These are phyloP conservation scores for Portevinia maculata DNA, from an alignment of 2,888 invertebrate species.

Conservation along the genomic window DNA sequence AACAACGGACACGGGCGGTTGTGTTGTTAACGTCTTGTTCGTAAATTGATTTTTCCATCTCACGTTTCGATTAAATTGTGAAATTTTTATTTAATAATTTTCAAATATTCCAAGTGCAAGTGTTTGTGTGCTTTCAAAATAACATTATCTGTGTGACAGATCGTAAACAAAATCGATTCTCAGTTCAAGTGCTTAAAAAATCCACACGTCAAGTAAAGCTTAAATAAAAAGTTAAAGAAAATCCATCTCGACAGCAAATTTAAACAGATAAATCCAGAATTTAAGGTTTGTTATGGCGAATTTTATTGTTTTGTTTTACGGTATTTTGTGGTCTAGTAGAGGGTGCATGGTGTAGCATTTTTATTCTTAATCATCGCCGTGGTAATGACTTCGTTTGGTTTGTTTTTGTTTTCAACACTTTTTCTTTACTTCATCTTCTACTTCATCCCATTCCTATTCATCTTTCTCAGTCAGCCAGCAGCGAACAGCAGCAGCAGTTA, in stretches of 20 bases:
- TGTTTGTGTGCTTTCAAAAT: constrained; percentile 29
- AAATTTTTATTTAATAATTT: constrained; percentile 5
- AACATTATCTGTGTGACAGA: constrained; percentile 16
- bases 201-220: neutral
- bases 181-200: constrained; percentile 46
- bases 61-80: constrained; percentile 15
- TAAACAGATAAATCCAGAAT: constrained; percentile 20
- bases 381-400: constrained; percentile 37
- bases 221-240: constrained; percentile 38
- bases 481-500: neutral
- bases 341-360: constrained; percentile 47
- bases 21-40: constrained; percentile 53
- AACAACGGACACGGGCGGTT: constrained; percentile 64
- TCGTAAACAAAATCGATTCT: constrained; percentile 39
- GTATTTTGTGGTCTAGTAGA: constrained; percentile 8
- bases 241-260: neutral
- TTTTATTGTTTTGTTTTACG: constrained; percentile 26
- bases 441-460: constrained; percentile 38
- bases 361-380: constrained; percentile 18
- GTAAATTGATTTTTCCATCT: constrained; percentile 2
- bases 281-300: constrained; percentile 60
- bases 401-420: constrained; percentile 57
- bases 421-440: constrained; percentile 25
- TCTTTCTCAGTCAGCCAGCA: too few species aligned
- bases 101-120: constrained; percentile 22